Conservation (phyloP, 1,140 invertebrate genomes). For the Octopus bimaculoides region DNA sequence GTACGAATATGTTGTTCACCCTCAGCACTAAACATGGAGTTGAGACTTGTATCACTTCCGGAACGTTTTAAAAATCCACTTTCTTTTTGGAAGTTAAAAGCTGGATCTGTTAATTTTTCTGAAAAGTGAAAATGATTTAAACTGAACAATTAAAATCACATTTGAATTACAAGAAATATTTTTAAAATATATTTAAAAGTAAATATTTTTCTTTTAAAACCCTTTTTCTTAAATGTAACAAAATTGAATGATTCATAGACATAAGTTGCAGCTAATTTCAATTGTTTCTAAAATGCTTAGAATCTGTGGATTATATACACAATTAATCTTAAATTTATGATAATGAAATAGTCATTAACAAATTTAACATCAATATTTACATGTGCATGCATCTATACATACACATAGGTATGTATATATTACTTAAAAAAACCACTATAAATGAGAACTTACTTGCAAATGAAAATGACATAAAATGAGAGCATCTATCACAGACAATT, state of each 20-base stretch:
- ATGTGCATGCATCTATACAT: too few relatives aligned
- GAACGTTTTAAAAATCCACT: constrained; percentile 46
- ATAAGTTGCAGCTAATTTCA: background rate
- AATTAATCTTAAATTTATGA: background rate
- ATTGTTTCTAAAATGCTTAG: constrained; percentile 2
- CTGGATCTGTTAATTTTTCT: constrained; percentile 66
- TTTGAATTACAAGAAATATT: too few relatives aligned
- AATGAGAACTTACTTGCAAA: constrained; percentile 74
- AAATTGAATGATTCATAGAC: background rate
- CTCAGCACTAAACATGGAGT: constrained; percentile 55
- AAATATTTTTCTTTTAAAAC: too few relatives aligned
- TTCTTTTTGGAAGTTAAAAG: constrained; percentile 43
- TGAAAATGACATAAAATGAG: constrained; percentile 78
- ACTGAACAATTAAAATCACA: too few relatives aligned
- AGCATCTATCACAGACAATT: constrained; percentile 93
- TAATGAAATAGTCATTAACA: background rate
- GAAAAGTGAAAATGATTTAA: constrained; percentile 31
- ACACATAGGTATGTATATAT: too few relatives aligned
- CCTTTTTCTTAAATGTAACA: too few relatives aligned
- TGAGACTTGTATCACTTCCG: constrained; percentile 53
- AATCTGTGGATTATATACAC: background rate
- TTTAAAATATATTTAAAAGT: too few relatives aligned
- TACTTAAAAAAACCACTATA: background rate
- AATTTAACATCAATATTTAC: too few relatives aligned
- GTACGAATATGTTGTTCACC: constrained; percentile 72